phyloP scores from a whole-genome alignment of 2,888 invertebrate species.

The Agrypnus murinus region DNA sequence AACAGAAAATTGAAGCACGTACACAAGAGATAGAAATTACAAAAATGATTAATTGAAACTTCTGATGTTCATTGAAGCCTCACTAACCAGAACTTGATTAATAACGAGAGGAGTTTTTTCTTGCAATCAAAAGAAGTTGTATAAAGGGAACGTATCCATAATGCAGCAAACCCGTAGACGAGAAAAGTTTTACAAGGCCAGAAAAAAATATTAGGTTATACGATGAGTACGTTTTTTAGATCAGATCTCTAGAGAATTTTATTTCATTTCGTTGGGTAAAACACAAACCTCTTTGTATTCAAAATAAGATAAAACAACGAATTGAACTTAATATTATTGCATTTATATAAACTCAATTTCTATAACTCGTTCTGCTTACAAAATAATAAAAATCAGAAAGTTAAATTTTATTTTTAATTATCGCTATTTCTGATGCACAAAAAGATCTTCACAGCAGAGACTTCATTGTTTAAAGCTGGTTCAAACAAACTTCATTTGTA shows the following conservation, averaged over 20 bases:
- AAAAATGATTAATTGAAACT: slow-evolving; percentile 35
- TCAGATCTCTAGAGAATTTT: slow-evolving; percentile 2
- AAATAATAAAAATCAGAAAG: too few relatives aligned
- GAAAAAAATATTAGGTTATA: neutral
- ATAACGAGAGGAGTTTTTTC: slow-evolving; percentile 26
- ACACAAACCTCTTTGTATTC: neutral
- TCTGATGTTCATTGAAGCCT: slow-evolving; percentile 31
- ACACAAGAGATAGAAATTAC: too few relatives aligned
- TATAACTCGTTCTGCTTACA: too few relatives aligned
- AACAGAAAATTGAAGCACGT: too few relatives aligned
- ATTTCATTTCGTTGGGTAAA: neutral
- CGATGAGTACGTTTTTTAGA: neutral
- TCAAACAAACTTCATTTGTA: slow-evolving; percentile 16
- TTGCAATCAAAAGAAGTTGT: slow-evolving; percentile 24
- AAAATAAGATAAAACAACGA: neutral
- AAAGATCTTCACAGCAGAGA: neutral
- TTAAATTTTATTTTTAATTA: too few relatives aligned
- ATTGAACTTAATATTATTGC: neutral
- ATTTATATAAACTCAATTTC: neutral
- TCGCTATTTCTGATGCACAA: too few relatives aligned
- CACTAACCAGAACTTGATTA: slow-evolving; percentile 34
- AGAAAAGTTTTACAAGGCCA: slow-evolving; percentile 5
- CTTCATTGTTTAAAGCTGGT: slow-evolving; percentile 15
- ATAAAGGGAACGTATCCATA: slow-evolving; percentile 26
- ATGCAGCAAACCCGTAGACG: slow-evolving; percentile 7